Evolutionary conservation across 2,888 invertebrate species (phyloP).

Genomic region (Eurois occulta): DNA sequence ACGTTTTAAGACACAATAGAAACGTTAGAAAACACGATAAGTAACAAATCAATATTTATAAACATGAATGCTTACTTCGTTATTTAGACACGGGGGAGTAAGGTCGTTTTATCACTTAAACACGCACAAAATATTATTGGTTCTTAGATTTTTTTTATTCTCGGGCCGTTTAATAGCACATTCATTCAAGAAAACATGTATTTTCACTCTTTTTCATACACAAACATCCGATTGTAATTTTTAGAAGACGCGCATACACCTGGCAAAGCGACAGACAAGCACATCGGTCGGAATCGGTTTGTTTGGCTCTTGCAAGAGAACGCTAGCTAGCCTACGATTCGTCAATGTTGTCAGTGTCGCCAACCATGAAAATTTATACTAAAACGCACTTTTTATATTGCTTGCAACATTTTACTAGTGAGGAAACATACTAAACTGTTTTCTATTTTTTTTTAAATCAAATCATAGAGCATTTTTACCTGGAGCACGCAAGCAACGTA

Average conservation of each 20-base stretch:
- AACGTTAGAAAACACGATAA: conserved; percentile 70
- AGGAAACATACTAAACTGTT: conserved; percentile 34
- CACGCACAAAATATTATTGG: conserved; percentile 63
- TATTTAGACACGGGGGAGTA: conserved; percentile 70
- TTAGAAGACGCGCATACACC: conserved; percentile 67
- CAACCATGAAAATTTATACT: conserved; percentile 39
- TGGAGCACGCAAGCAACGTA: not conserved
- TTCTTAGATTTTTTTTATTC: conserved; percentile 42
- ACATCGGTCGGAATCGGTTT: conserved; percentile 79
- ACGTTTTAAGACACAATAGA: conserved; percentile 75
- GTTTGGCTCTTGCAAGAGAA: conserved; percentile 70
- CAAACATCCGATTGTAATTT: conserved; percentile 77
- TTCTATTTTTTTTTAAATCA: not conserved
- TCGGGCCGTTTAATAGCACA: conserved; percentile 57
- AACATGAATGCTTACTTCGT: conserved; percentile 86
- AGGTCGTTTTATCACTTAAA: conserved; percentile 69
- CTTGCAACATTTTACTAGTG: conserved; percentile 47
- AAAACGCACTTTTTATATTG: not conserved
- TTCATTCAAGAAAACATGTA: conserved; percentile 76
- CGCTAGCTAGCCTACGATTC: conserved; percentile 69
- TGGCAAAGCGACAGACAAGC: conserved; percentile 72
- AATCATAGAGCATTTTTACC: not conserved
- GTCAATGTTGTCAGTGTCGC: conserved; percentile 71
- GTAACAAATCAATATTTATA: conserved; percentile 90
- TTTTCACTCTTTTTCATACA: conserved; percentile 81